Conservation (phyloP, 92 coral and sea anemone genomes). For the Pocillopora meandrina region DNA sequence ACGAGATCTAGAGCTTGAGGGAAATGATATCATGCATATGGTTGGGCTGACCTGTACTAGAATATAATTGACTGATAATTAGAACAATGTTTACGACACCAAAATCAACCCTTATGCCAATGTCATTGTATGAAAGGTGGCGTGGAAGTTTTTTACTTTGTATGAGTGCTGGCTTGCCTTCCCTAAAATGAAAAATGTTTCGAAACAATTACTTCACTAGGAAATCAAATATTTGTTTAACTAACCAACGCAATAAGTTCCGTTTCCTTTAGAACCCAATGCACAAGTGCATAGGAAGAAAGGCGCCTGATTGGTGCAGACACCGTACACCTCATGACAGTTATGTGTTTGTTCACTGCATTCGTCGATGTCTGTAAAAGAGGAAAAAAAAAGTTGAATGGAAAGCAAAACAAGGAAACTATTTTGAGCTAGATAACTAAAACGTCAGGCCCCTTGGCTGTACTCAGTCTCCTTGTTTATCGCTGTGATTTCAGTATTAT, state of each 20-base stretch:
- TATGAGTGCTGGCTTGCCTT: not conserved
- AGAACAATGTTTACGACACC: too few relatives aligned
- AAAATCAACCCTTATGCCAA: too few relatives aligned
- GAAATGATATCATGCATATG: not conserved
- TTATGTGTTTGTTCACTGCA: slow-evolving; percentile 65
- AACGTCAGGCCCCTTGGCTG: too few relatives aligned
- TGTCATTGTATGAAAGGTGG: too few relatives aligned
- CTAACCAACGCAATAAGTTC: slow-evolving; percentile 72
- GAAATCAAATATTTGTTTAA: not conserved
- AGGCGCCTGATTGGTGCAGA: slow-evolving; percentile 66
- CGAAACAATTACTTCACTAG: not conserved
- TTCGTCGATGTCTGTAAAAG: slow-evolving; percentile 70
- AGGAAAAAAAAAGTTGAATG: not conserved
- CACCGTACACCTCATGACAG: slow-evolving; percentile 69
- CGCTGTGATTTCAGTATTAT: too few relatives aligned
- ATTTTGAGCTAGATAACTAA: not conserved
- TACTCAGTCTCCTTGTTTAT: too few relatives aligned
- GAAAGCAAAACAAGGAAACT: not conserved
- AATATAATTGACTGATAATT: too few relatives aligned
- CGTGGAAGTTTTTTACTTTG: too few relatives aligned
- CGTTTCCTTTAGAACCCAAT: slow-evolving; percentile 79
- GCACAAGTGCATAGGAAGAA: slow-evolving; percentile 76
- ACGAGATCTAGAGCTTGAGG: slow-evolving; percentile 67
- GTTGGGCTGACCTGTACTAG: too few relatives aligned
- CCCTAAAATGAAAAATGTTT: not conserved